Evolutionary conservation across 1,140 invertebrate species (phyloP).

Genomic region (Drosophila athabasca): DNA sequence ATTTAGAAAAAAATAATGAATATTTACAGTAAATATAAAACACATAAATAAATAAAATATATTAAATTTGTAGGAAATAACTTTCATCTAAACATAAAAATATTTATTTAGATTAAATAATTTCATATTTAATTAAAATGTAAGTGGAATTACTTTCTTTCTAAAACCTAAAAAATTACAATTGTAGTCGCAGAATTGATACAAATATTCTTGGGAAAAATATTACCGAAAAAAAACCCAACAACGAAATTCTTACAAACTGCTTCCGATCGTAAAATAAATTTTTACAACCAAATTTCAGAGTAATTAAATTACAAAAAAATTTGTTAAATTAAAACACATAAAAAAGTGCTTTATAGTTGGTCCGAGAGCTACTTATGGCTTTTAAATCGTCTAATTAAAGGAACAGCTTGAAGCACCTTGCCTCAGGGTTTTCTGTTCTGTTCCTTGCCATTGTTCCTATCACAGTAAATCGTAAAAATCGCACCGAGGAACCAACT

Average conservation of each 20-base stretch:
- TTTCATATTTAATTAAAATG: too few relatives aligned
- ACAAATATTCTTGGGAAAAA: too few relatives aligned
- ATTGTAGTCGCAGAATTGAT: too few relatives aligned
- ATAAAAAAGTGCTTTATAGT: slow-evolving; percentile 39
- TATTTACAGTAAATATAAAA: too few relatives aligned
- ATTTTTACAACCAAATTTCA: slow-evolving; percentile 52
- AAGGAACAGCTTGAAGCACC: slow-evolving; percentile 38
- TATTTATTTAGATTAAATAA: too few relatives aligned
- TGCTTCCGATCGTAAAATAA: slow-evolving; percentile 50
- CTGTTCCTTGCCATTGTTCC: slow-evolving; percentile 7
- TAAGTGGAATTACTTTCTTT: too few relatives aligned
- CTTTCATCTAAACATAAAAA: too few relatives aligned
- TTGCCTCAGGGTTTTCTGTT: neutral
- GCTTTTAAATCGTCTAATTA: slow-evolving; percentile 71
- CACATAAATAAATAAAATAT: too few relatives aligned
- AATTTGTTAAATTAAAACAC: slow-evolving; percentile 55
- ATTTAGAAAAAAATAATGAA: too few relatives aligned
- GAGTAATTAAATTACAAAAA: slow-evolving; percentile 47
- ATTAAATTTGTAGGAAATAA: too few relatives aligned
- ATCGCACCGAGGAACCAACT: slow-evolving; percentile 57
- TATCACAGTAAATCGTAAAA: slow-evolving; percentile 48
- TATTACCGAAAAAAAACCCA: neutral
- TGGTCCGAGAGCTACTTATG: slow-evolving; percentile 27
- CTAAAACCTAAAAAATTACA: too few relatives aligned
- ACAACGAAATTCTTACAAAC: slow-evolving; percentile 20